Conservation (phyloP, 2,888 invertebrate species). For the Tetropium fuscum region DNA sequence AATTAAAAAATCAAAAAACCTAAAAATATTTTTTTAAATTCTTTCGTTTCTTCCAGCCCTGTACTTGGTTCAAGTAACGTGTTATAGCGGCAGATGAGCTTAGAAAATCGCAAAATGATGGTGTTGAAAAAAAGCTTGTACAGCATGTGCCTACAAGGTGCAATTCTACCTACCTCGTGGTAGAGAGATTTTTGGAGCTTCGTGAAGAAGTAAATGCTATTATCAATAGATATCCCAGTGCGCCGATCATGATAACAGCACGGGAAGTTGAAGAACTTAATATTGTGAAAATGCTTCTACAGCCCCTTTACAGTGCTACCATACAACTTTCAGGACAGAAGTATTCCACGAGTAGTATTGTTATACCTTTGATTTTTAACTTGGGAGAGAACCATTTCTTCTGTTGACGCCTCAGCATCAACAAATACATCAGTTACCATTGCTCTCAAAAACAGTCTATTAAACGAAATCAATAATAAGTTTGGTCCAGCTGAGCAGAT, state of each 20-base stretch:
- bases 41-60: background rate
- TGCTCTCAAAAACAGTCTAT: background rate
- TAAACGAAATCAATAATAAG: constrained; percentile 3
- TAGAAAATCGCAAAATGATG: constrained; percentile 9
- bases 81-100: constrained; percentile 16
- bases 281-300: constrained; percentile 48
- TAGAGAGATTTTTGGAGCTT: constrained; percentile 53
- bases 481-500: constrained; percentile 29
- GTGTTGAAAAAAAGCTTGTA: constrained; percentile 36
- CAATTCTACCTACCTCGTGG: constrained; percentile 54
- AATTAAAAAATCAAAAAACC: background rate
- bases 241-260: constrained; percentile 54
- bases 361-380: constrained; percentile 37
- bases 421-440: too few relatives aligned
- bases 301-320: constrained; percentile 55
- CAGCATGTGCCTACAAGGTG: constrained; percentile 52
- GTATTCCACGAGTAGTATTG: constrained; percentile 46
- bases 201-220: constrained; percentile 34
- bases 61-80: constrained; percentile 30
- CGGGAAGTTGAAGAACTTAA: constrained; percentile 45
- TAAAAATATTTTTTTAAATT: background rate
- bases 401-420: too few relatives aligned
- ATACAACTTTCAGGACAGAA: constrained; percentile 56
- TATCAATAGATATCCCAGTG: constrained; percentile 19
- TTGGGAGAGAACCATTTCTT: constrained; percentile 9